A percentile compares a stretch with the other conserved stretches of the same genome.
Conservation (phyloP, 2,113 vertebrate species). For the Serilophus lunatus region DNA sequence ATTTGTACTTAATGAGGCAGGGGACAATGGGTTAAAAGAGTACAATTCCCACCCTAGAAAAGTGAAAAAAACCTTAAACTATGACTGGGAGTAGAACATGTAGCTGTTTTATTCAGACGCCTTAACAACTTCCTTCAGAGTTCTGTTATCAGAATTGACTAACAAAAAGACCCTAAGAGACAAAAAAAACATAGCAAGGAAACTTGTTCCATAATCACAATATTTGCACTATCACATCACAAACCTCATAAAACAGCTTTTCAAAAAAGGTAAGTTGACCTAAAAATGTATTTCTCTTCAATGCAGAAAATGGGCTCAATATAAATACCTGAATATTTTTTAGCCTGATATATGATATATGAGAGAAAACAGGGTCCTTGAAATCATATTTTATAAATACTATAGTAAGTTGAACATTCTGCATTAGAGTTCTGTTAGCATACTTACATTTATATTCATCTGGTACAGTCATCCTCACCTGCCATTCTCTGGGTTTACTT, state of each 20-base stretch:
- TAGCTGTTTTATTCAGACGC: background rate
- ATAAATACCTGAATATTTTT: conserved; percentile 28
- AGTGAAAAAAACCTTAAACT: background rate
- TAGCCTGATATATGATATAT: conserved; percentile 27
- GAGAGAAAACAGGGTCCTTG: conserved; percentile 7
- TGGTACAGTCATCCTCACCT: background rate
- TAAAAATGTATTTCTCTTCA: conserved; percentile 48
- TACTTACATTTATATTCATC: background rate
- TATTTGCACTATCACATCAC: conserved; percentile 55
- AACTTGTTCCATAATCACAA: conserved; percentile 44
- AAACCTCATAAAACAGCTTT: conserved; percentile 41
- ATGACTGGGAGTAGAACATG: background rate
- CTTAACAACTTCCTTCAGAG: background rate
- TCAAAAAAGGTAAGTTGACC: conserved; percentile 2
- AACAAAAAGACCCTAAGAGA: background rate
- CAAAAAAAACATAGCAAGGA: conserved; percentile 8
- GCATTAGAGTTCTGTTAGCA: conserved; percentile 6
- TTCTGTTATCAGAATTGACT: background rate
- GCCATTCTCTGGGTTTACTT: background rate
- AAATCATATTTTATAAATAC: conserved; percentile 12
- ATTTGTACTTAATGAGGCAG: conserved; percentile 48
- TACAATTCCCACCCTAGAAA: background rate
- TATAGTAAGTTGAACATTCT: conserved; percentile 17
- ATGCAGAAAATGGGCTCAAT: conserved; percentile 38
- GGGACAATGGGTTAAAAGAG: conserved; percentile 60